Evolutionary conservation across 2,888 invertebrate species (phyloP).

Genomic region (Andrena bucephala): DNA sequence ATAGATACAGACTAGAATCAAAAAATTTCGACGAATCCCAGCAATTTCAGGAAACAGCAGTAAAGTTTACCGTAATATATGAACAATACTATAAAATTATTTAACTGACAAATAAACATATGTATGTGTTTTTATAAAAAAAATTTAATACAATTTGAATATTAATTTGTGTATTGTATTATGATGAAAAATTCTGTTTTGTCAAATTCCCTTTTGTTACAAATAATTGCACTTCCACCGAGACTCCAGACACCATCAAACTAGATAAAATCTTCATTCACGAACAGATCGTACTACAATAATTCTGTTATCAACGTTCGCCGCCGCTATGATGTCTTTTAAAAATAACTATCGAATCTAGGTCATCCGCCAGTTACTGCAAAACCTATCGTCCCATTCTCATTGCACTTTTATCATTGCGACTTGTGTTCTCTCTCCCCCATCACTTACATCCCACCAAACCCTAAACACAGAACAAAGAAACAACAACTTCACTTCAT

Average conservation of each 20-base stretch:
- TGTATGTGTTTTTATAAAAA: neutral
- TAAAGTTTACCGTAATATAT: neutral
- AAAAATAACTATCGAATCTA: slow-evolving; percentile 48
- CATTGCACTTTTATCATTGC: neutral
- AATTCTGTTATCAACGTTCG: slow-evolving; percentile 34
- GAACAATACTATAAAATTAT: neutral
- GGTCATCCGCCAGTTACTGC: slow-evolving; percentile 22
- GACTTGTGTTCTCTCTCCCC: neutral
- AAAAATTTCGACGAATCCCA: neutral
- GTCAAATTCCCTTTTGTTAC: neutral
- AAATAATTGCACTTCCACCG: neutral
- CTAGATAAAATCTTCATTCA: slow-evolving; percentile 38
- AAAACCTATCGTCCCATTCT: slow-evolving; percentile 27
- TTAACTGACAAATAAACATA: neutral
- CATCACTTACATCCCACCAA: neutral
- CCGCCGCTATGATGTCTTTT: slow-evolving; percentile 18
- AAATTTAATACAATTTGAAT: neutral
- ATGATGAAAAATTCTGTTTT: neutral
- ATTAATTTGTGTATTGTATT: neutral
- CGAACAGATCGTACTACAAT: neutral
- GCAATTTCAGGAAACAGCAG: neutral
- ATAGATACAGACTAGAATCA: neutral
- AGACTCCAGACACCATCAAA: neutral
- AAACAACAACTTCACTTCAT: neutral
- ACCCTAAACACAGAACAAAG: no score